Base-by-base conservation (phyloP, 2,113 vertebrate genomes). In the Xyliphius kryptos region DNA sequence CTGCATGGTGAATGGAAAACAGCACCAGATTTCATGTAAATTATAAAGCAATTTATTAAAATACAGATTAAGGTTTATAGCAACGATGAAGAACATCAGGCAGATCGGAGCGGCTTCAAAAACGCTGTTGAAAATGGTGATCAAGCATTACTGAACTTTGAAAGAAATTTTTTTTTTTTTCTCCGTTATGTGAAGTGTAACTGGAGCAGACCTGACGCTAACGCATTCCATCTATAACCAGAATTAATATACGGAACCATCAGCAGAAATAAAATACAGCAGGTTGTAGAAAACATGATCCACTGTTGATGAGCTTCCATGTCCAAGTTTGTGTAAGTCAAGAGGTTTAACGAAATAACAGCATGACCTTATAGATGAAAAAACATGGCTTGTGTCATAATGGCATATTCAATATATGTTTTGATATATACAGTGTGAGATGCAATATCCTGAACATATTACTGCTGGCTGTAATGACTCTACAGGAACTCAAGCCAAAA, bases 391-490 rank as follows among this genome's bases (percentile, higher is more conserved):
- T 48, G 37, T 51, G 20, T 36, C 48, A 41, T 66, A 3, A 44
- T 44, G 47, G 46, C 37, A 50, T n/a, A 22, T 72, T 36, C 50
- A 68, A 57, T 37, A 53, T 9, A 9, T 32, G 14, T 41, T 67
- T 43, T 62, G 57, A 71, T 71, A 50, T 71, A 71, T 55, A 43
- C 56, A 56, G 66, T 64, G 65, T 40, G 43, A 61, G 17, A 65
- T 43, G 61, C 52, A 73, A 65, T 65, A 69, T 73, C 54, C 57
- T 56, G 16, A 61, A 61, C 53, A 43, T 53, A 64, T 43, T 68
- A 59, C 20, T 14, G 43, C 52, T 60, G 36, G 8, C 20, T 57
- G 65, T 53, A 72, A 72, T 68, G 61, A 67, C 55, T 54, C 20
- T 20, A 21, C 59, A 55, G 43, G 57, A 72, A 55, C 14, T 11